These are phyloP conservation scores for Lemur catta DNA, from an alignment of 2,797 vertebrate genomes.

Conservation along the genomic window DNA sequence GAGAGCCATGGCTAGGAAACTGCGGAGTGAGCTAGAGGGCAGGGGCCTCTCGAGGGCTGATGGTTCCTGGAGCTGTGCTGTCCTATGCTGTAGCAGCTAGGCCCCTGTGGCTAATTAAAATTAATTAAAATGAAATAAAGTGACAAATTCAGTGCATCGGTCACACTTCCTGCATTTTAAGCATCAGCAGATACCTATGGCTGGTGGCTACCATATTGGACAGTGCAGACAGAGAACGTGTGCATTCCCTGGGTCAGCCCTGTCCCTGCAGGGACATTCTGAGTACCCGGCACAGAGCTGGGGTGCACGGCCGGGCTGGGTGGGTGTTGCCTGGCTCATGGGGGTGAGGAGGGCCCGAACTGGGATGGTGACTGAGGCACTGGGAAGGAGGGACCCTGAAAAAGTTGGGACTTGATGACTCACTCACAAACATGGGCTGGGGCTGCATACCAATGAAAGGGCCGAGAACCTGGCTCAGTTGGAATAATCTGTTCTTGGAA, in stretches of 20 bases:
- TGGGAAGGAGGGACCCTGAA: neutral
- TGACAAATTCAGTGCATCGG: neutral
- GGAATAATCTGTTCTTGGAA: neutral
- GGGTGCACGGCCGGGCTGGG: fast-evolving
- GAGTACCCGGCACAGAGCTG: neutral
- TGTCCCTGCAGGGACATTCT: neutral
- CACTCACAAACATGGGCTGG: neutral
- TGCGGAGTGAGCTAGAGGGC: neutral
- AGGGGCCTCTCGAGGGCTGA: neutral
- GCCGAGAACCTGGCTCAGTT: neutral
- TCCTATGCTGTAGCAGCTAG: fast-evolving
- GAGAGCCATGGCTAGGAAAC: neutral
- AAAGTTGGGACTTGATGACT: neutral
- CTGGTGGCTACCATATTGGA: neutral
- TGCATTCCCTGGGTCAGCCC: too few relatives aligned
- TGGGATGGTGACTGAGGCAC: neutral
- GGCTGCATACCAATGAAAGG: neutral
- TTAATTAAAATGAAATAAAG: neutral
- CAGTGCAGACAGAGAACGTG: fast-evolving
- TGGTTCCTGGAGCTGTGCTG: fast-evolving
- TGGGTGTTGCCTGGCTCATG: fast-evolving
- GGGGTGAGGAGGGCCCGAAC: neutral
- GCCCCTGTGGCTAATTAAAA: neutral
- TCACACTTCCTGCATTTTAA: neutral
- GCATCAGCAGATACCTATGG: fast-evolving